Evolutionary conservation across 2,113 vertebrate species (phyloP).

Genomic region (Patagioenas fasciata): DNA sequence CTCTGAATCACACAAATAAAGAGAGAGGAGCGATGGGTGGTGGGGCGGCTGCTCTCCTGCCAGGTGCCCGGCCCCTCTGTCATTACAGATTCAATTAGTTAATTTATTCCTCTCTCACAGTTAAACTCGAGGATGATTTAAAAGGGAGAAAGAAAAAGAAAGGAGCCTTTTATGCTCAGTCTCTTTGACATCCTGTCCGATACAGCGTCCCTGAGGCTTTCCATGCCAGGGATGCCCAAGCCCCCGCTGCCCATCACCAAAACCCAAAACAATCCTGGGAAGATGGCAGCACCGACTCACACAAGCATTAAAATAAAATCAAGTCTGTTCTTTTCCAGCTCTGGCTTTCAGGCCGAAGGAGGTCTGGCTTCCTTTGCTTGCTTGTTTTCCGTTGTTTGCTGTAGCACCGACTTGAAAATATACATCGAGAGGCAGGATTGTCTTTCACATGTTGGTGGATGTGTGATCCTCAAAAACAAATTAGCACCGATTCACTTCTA

Average conservation of each 20-base stretch:
- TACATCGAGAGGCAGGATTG: slow-evolving; percentile 59
- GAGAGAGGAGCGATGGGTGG: background rate
- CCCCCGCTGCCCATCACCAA: background rate
- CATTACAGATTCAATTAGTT: slow-evolving; percentile 14
- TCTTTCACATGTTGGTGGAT: slow-evolving; percentile 67
- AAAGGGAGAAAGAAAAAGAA: background rate
- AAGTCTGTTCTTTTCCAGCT: background rate
- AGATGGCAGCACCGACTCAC: background rate
- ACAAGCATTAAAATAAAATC: fast-evolving
- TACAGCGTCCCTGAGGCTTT: background rate
- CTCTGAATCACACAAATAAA: slow-evolving; percentile 37
- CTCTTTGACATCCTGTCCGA: background rate
- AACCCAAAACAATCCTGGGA: background rate
- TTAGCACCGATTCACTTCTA: slow-evolving; percentile 70
- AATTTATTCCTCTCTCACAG: slow-evolving; percentile 23
- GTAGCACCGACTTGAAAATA: slow-evolving; percentile 46
- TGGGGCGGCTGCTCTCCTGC: background rate
- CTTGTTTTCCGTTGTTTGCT: slow-evolving; percentile 46
- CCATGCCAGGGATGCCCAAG: background rate
- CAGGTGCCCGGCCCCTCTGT: background rate
- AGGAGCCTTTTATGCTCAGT: background rate
- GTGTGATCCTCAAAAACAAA: slow-evolving; percentile 73
- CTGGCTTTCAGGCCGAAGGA: background rate
- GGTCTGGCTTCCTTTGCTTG: slow-evolving; percentile 31
- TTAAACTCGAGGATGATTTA: slow-evolving; percentile 24